A percentile compares a stretch with the other conserved stretches of the same genome.
These are phyloP conservation scores for Brachyhypopomus occidentalis DNA, from an alignment of 2,113 vertebrate species.

Conservation along the genomic window DNA sequence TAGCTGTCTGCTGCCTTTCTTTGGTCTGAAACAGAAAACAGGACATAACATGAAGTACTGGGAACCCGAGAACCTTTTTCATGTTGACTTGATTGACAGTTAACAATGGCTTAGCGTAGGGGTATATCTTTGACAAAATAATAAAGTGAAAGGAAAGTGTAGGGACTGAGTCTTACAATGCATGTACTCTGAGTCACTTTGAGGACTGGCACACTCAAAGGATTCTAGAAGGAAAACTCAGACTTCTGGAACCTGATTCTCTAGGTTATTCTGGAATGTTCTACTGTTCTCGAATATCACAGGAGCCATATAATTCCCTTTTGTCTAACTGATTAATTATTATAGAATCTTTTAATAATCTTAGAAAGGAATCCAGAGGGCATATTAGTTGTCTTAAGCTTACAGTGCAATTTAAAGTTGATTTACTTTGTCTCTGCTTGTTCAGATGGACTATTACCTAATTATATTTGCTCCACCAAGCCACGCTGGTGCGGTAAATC, in stretches of 20 bases:
- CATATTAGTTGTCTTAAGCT: constrained; percentile 26
- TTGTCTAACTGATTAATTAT: not conserved
- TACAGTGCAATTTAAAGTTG: constrained; percentile 9
- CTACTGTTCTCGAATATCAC: not conserved
- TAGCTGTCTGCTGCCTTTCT: not conserved
- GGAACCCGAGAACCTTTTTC: not conserved
- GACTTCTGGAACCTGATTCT: too few species aligned
- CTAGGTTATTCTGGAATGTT: too few species aligned
- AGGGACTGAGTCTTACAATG: too few species aligned
- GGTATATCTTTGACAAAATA: not conserved
- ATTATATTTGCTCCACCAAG: constrained; percentile 61
- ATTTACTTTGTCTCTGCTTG: constrained; percentile 56
- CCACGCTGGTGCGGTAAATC: constrained; percentile 59
- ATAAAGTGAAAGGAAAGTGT: not conserved
- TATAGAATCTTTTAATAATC: not conserved
- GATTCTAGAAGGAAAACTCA: too few species aligned
- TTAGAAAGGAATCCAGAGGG: not conserved
- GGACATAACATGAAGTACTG: not conserved
- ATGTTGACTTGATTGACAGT: constrained; percentile 10
- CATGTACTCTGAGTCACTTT: too few species aligned
- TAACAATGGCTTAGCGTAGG: not conserved
- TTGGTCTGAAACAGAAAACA: constrained; percentile 16
- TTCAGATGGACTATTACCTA: constrained; percentile 60
- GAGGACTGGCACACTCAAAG: too few species aligned
- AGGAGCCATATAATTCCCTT: too few species aligned